Percentiles rank a stretch among this genome's conserved stretches.
phyloP scores from a whole-genome alignment of 1,140 invertebrate species.

The Phocides pigmalion region DNA sequence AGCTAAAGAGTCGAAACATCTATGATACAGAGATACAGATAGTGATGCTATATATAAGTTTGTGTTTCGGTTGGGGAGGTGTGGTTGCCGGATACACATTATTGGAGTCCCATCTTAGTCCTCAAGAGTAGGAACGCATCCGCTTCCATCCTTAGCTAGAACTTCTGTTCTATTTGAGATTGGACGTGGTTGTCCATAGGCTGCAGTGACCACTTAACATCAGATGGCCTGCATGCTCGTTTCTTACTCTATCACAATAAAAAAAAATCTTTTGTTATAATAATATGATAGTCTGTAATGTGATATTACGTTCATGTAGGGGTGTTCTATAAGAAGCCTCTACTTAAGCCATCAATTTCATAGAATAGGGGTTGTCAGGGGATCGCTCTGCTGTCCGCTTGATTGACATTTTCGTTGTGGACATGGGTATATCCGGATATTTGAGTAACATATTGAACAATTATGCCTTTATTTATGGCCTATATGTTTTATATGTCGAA shows the following conservation, averaged over 20 bases:
- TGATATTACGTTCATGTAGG: neutral
- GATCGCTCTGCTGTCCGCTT: conserved; percentile 40
- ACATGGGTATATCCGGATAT: conserved; percentile 32
- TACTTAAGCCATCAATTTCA: conserved; percentile 56
- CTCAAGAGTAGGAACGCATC: no score
- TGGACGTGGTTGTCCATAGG: no score
- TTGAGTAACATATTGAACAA: conserved; percentile 20
- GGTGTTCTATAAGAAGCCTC: conserved; percentile 26
- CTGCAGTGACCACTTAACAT: no score
- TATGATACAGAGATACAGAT: no score
- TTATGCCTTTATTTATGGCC: conserved; percentile 36
- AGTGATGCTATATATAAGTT: no score
- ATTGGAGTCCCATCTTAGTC: no score
- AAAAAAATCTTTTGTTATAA: neutral
- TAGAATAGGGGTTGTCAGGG: conserved; percentile 45
- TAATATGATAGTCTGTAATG: neutral
- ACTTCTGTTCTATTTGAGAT: no score
- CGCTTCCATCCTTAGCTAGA: no score
- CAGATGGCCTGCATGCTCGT: no score
- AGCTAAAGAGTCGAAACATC: no score
- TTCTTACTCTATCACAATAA: neutral
- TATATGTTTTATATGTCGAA: neutral
- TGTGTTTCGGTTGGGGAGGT: no score
- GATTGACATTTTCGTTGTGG: conserved; percentile 53
- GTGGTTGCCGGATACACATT: no score